These are phyloP conservation scores for Coreoperca whiteheadi DNA, from an alignment of 2,113 vertebrate species.

Conservation along the genomic window DNA sequence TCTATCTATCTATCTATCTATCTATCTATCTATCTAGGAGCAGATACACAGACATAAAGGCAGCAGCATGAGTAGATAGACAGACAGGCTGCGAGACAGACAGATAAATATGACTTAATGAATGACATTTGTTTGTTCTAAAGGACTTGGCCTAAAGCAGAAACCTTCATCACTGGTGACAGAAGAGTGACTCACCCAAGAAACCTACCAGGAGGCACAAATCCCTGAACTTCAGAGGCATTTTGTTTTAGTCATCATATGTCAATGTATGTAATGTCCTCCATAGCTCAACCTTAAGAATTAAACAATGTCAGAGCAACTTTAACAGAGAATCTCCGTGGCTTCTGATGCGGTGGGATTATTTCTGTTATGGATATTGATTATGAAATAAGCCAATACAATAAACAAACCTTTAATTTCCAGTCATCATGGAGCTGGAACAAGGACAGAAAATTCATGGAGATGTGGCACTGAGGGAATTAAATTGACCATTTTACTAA, in stretches of 20 bases:
- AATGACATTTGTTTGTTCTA: conserved; percentile 75
- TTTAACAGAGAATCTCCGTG: conserved; percentile 19
- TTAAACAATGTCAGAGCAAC: conserved; percentile 51
- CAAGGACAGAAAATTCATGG: conserved; percentile 40
- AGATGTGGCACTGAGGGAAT: conserved; percentile 11
- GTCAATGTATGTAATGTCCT: conserved; percentile 50
- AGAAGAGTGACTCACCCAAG: conserved; percentile 69
- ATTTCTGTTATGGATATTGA: conserved; percentile 63
- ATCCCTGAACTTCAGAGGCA: conserved; percentile 60
- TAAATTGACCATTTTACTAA: conserved; percentile 42
- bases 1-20: conserved; percentile 48
- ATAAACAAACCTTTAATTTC: conserved; percentile 46
- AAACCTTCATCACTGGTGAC: conserved; percentile 64
- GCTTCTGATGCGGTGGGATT: conserved; percentile 33
- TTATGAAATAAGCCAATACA: conserved; percentile 50
- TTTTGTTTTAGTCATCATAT: conserved; percentile 69
- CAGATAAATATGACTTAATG: conserved; percentile 57
- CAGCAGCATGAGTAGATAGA: conserved; percentile 31
- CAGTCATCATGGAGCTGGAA: conserved; percentile 11
- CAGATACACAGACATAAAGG: conserved; percentile 16
- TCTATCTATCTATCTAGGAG: conserved; percentile 14
- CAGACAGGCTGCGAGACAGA: conserved; percentile 41
- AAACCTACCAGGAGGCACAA: conserved; percentile 77
- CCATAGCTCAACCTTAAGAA: conserved; percentile 54
- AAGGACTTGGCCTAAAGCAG: conserved; percentile 68